Evolutionary conservation across 2,797 vertebrate species (phyloP).

Genomic region (Scarus forsteni): DNA sequence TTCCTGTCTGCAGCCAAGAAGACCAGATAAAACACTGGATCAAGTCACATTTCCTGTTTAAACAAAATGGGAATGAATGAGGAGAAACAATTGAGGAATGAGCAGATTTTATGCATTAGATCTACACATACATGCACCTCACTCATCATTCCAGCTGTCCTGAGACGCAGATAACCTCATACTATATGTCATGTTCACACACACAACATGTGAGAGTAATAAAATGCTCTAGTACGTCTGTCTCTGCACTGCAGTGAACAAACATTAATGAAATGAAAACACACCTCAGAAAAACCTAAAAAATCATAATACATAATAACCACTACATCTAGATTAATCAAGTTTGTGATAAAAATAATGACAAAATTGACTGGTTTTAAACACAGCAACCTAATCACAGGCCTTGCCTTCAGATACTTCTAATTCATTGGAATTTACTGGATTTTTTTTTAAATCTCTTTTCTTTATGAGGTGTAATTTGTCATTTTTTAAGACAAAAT

Average conservation of each 20-base stretch:
- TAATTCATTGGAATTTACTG: no score
- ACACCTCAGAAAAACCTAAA: no score
- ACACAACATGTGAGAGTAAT: neutral
- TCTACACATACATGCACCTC: neutral
- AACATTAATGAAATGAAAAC: no score
- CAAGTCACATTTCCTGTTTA: slow-evolving; percentile 2
- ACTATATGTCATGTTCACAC: slow-evolving; percentile 9
- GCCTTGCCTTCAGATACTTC: no score
- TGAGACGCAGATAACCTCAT: neutral
- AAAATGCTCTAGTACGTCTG: slow-evolving; percentile 9
- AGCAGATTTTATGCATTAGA: slow-evolving; percentile 21
- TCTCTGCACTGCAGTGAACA: neutral
- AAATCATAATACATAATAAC: no score
- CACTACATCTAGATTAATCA: no score
- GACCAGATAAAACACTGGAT: neutral
- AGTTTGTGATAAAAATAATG: no score
- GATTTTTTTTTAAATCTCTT: no score
- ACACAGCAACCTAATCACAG: no score
- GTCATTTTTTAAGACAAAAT: no score
- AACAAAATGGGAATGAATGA: slow-evolving; percentile 17
- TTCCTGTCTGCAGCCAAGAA: slow-evolving; percentile 5
- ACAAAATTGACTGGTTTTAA: no score
- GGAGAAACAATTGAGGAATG: neutral
- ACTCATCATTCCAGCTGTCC: slow-evolving; percentile 29
- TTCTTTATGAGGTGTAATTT: no score